phyloP scores from a whole-genome alignment of 2,797 vertebrate species.

The Anolis apletophallus region DNA sequence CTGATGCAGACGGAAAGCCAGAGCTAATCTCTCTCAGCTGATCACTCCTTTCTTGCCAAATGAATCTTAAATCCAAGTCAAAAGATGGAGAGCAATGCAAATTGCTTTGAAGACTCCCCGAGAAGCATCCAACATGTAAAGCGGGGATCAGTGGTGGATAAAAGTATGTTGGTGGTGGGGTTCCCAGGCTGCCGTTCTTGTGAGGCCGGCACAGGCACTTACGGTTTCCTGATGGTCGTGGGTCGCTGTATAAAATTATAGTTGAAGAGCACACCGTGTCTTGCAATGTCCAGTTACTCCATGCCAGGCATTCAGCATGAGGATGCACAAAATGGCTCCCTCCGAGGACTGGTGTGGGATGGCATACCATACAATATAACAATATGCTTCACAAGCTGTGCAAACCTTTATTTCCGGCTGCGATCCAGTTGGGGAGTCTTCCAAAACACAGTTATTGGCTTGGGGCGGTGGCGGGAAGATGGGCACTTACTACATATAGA shows the following conservation, averaged over 20 bases:
- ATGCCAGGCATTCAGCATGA: constrained; percentile 59
- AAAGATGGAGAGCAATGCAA: constrained; percentile 50
- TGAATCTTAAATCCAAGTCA: constrained; percentile 59
- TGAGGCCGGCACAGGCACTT: constrained; percentile 76
- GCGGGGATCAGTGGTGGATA: constrained; percentile 61
- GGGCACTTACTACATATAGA: neutral
- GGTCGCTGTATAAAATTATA: constrained; percentile 59
- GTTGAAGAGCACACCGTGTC: constrained; percentile 62
- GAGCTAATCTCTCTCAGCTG: constrained; percentile 59
- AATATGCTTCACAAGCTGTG: constrained; percentile 68
- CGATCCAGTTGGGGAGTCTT: constrained; percentile 51
- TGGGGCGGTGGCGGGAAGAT: too few relatives aligned
- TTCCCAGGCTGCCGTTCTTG: constrained; percentile 63
- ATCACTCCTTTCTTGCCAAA: constrained; percentile 60
- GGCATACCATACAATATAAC: constrained; percentile 75
- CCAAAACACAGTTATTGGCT: constrained; percentile 32
- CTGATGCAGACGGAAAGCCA: constrained; percentile 53
- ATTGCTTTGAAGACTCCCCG: constrained; percentile 51
- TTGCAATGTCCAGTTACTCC: constrained; percentile 62
- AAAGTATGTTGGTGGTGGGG: neutral
- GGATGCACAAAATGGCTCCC: constrained; percentile 61
- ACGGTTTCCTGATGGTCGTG: constrained; percentile 72
- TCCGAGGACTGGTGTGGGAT: constrained; percentile 55
- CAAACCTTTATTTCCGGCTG: constrained; percentile 61
- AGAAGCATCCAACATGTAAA: constrained; percentile 55